Percentiles rank a stretch among this genome's conserved stretches.
Evolutionary conservation across 2,888 invertebrate genomes (phyloP).

Genomic region (Pollenia labialis): DNA sequence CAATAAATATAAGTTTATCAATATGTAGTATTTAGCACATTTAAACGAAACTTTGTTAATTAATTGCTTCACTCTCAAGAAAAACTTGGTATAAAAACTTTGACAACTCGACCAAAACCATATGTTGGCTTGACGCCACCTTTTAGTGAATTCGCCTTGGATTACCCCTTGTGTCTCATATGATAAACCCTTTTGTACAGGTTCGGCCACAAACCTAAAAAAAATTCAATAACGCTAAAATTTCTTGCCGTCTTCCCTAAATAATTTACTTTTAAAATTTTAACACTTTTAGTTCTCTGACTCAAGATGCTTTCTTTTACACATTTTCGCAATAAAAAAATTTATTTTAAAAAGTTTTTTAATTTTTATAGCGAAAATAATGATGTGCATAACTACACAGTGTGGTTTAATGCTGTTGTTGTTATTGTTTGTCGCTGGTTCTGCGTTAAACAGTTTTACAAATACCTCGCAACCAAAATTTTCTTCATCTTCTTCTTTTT

Average conservation of each 20-base stretch:
- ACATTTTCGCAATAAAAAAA: constrained; percentile 25
- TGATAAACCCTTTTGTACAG: too few relatives aligned
- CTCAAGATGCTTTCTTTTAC: background rate
- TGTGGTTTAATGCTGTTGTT: constrained; percentile 28
- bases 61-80: too few relatives aligned
- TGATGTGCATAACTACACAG: constrained; percentile 55
- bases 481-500: constrained; percentile 4
- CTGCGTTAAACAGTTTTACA: constrained; percentile 41
- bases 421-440: constrained; percentile 25
- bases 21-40: too few relatives aligned
- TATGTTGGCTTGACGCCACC: too few relatives aligned
- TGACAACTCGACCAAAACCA: too few relatives aligned
- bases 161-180: too few relatives aligned
- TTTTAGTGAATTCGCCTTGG: too few relatives aligned
- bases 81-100: too few relatives aligned
- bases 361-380: constrained; percentile 69
- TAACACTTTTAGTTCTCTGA: constrained; percentile 30
- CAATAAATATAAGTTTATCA: too few relatives aligned
- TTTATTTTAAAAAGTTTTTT: constrained; percentile 62
- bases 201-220: too few relatives aligned
- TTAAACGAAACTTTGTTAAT: too few relatives aligned
- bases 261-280: background rate
- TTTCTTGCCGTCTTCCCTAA: background rate
- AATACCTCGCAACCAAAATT: background rate
- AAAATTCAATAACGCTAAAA: too few relatives aligned